Evolutionary conservation across 2,888 invertebrate species (phyloP).

Genomic region (Acholoe squamosa): DNA sequence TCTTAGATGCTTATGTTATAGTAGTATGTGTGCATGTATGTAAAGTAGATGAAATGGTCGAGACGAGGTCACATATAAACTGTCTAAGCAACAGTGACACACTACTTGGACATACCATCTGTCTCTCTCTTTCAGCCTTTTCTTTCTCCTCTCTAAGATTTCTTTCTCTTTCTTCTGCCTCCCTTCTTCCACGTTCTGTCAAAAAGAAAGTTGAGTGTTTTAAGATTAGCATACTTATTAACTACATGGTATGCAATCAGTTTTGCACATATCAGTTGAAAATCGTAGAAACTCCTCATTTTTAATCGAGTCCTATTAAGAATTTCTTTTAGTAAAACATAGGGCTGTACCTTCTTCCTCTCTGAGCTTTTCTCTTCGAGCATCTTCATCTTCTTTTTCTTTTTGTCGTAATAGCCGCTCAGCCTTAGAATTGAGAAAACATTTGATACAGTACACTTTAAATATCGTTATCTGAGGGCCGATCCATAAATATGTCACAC

Average conservation of each 20-base stretch:
- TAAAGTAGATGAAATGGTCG: too few species aligned
- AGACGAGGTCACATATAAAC: too few species aligned
- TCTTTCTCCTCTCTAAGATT: constrained; percentile 46
- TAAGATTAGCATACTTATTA: background rate
- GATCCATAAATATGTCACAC: too few species aligned
- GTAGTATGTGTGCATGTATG: background rate
- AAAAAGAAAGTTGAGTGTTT: background rate
- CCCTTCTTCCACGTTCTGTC: constrained; percentile 65
- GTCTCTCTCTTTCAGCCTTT: constrained; percentile 55
- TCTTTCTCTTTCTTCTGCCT: constrained; percentile 67
- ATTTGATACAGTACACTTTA: too few species aligned
- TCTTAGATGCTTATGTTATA: background rate
- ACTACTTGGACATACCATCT: background rate
- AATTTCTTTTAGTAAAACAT: too few species aligned
- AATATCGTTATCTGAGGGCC: too few species aligned
- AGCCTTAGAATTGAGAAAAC: background rate
- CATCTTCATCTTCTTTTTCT: constrained; percentile 66
- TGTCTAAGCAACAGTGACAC: too few species aligned
- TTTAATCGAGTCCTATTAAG: too few species aligned
- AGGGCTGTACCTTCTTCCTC: constrained; percentile 68
- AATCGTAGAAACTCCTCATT: too few species aligned
- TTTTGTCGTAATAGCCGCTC: constrained; percentile 47
- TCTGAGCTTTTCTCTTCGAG: constrained; percentile 63
- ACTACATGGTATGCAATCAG: too few species aligned
- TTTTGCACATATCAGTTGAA: too few species aligned